Evolutionary conservation across 2,113 vertebrate genomes (phyloP).

Genomic region (Lynx canadensis): DNA sequence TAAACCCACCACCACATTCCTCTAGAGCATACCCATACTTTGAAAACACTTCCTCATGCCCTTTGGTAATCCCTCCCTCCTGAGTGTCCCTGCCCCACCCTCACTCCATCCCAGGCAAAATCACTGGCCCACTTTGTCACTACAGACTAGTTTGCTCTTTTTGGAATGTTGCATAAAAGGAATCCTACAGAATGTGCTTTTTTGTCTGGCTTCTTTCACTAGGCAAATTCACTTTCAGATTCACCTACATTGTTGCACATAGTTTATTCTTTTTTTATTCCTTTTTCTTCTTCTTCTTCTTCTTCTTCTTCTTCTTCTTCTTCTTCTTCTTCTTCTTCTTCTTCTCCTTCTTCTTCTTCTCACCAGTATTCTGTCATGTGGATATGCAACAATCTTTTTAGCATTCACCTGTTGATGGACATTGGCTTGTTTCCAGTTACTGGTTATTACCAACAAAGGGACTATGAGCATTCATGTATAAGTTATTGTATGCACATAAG

Average conservation of each 20-base stretch:
- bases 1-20: neutral
- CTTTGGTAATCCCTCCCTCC: neutral
- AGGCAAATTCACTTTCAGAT: neutral
- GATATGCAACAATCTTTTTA: neutral
- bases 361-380: neutral
- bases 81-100: rapidly evolving
- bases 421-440: neutral
- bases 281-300: too few species aligned
- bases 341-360: too few species aligned
- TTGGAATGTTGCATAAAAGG: neutral
- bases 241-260: neutral
- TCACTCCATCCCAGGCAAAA: neutral
- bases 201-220: neutral
- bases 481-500: rapidly evolving
- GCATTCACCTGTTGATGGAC: too few species aligned
- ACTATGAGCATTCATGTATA: neutral
- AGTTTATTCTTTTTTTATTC: neutral
- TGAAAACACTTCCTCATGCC: neutral
- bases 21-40: neutral
- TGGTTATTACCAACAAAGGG: neutral
- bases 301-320: too few species aligned
- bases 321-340: rapidly evolving
- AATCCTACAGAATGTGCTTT: neutral
- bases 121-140: neutral
- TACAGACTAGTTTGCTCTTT: neutral